phyloP scores from a whole-genome alignment of 2,797 vertebrate species.

The Enteromius thamalakanensis region DNA sequence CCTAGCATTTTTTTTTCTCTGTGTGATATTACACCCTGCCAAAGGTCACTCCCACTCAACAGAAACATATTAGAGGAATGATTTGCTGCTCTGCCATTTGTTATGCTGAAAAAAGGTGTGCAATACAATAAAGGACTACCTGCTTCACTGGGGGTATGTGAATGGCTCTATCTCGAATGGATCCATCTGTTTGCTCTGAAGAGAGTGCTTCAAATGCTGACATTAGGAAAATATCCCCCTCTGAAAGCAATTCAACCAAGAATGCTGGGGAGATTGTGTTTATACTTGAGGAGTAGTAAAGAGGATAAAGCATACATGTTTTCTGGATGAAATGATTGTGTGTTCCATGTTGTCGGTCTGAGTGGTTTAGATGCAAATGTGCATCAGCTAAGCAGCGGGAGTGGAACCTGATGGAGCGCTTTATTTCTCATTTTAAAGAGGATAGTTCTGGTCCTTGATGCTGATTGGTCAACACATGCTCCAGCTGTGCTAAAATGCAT shows the following conservation, averaged over 20 bases:
- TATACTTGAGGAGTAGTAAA: neutral
- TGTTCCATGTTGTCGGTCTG: neutral
- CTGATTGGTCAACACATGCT: neutral
- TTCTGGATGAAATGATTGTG: conserved; percentile 7
- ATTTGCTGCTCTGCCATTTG: conserved; percentile 34
- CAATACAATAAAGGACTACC: conserved; percentile 10
- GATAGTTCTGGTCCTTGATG: neutral
- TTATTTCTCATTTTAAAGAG: conserved; percentile 1
- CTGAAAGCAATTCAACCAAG: neutral
- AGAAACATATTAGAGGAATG: conserved; percentile 35
- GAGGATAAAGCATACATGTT: neutral
- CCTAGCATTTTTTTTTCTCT: conserved; percentile 2
- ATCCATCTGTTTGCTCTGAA: neutral
- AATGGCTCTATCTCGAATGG: neutral
- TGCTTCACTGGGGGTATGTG: neutral
- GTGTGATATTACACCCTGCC: conserved; percentile 33
- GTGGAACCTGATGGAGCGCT: neutral
- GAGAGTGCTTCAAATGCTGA: neutral
- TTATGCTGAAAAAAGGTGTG: conserved; percentile 5
- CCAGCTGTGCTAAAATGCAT: neutral
- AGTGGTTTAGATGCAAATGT: conserved; percentile 8
- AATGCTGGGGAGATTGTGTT: neutral
- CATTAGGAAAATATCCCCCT: conserved; percentile 15
- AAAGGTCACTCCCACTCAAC: conserved; percentile 45
- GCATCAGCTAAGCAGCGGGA: conserved; percentile 1